Percentiles rank a stretch among this genome's conserved stretches.
Evolutionary conservation across 2,888 invertebrate species (phyloP).

Genomic region (Helicoverpa assulta): DNA sequence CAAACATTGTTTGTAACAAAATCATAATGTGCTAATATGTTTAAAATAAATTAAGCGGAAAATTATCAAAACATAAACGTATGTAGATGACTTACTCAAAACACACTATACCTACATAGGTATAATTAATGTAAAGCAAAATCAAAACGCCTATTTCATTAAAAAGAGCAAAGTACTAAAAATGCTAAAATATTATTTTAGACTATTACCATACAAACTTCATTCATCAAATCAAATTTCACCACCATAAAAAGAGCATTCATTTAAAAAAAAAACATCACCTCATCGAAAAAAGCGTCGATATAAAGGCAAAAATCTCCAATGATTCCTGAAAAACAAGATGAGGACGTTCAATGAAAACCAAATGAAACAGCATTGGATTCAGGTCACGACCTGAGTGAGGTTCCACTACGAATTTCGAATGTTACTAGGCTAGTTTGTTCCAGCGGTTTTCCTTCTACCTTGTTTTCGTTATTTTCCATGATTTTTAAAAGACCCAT

Average conservation of each 20-base stretch:
- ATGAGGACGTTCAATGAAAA: slow-evolving; percentile 21
- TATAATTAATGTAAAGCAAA: too few species aligned
- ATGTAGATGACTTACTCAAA: too few species aligned
- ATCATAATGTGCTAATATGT: too few species aligned
- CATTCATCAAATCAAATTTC: not conserved
- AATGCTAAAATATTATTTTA: not conserved
- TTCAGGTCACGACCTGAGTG: slow-evolving; percentile 45
- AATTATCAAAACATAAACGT: too few species aligned
- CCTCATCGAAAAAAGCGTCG: slow-evolving; percentile 5
- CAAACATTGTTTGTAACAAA: too few species aligned
- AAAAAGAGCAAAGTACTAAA: too few species aligned
- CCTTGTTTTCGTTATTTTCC: slow-evolving; percentile 11
- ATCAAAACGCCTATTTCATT: too few species aligned
- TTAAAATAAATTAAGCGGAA: too few species aligned
- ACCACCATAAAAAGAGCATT: not conserved
- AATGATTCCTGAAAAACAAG: slow-evolving; percentile 47
- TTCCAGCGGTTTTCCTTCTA: slow-evolving; percentile 12
- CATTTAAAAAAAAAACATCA: slow-evolving; percentile 29
- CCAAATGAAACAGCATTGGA: slow-evolving; percentile 42
- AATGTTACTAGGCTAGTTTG: slow-evolving; percentile 2
- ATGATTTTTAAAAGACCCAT: not conserved
- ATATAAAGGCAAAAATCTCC: slow-evolving; percentile 35
- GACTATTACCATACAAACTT: not conserved
- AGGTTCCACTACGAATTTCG: slow-evolving; percentile 41
- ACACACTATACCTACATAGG: too few species aligned